Conservation (phyloP, 2,113 vertebrate species). For the Labeo catla region DNA sequence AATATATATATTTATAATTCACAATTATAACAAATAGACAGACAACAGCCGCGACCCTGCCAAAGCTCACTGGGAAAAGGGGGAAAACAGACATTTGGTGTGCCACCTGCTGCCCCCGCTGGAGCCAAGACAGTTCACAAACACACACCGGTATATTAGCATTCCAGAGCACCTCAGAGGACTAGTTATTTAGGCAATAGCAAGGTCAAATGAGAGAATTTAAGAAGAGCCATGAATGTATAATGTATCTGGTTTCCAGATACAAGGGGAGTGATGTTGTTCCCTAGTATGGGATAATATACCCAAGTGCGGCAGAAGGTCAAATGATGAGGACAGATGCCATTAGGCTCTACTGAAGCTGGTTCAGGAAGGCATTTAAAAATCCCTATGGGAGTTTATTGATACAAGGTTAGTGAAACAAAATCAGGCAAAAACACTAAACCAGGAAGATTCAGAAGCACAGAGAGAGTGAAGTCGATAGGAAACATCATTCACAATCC, state of each 20-base stretch:
- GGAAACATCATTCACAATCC: background rate
- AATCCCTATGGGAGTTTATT: background rate
- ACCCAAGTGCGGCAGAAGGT: background rate
- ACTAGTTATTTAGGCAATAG: slow-evolving; percentile 11
- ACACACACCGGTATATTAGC: slow-evolving; percentile 5
- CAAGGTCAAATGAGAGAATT: slow-evolving; percentile 23
- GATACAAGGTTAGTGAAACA: background rate
- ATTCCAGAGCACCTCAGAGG: slow-evolving; percentile 18
- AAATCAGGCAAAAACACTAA: background rate
- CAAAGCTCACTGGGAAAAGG: slow-evolving; percentile 27
- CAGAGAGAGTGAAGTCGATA: background rate
- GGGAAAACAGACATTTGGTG: slow-evolving; percentile 21
- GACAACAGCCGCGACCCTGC: slow-evolving; percentile 13
- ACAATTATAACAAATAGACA: background rate
- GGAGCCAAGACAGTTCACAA: slow-evolving; percentile 30
- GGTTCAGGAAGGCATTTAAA: background rate
- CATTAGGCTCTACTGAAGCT: slow-evolving; percentile 3
- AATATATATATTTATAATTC: background rate
- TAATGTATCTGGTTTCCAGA: background rate
- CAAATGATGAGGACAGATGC: background rate
- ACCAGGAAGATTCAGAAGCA: background rate
- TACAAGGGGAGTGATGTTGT: background rate
- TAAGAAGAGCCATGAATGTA: background rate
- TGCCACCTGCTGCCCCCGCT: slow-evolving; percentile 46
- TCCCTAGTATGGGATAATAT: background rate